Evolutionary conservation across 2,797 vertebrate genomes (phyloP), one percentile per base, ranked within the genome.

Genomic region (Dipus sagitta): DNA sequence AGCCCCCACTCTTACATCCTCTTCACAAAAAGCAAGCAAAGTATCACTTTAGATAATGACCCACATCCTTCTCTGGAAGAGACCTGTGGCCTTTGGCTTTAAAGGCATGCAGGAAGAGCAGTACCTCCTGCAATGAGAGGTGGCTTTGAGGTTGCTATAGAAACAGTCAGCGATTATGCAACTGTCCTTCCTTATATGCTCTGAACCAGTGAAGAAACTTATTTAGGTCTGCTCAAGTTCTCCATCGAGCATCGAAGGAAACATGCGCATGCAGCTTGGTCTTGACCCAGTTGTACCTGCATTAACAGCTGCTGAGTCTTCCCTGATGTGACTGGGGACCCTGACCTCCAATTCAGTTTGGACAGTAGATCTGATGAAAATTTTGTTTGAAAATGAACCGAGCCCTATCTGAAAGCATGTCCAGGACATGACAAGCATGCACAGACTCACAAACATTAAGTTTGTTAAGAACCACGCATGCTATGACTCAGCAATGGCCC

Each of bases 21-120:
- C 86, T 90, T 84, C 70, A 82, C 75, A 86, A 88, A 85, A 15
- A 94, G 70, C 70, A 83, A 76, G 92, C 52, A 4, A 86, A 93
- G 88, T 42, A 93, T 83, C 96, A 80, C 93, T 96, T 97, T 92
- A 79, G 93, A 76, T 95, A 95, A 93, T 90, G 94, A 80, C 96
- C 78, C 85, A 75, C 87, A 92, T 88, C 72, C 84, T 90, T 83
- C 75, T 90, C 54, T 75, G 77, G 88, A 81, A 88, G 60, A 94
- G 72, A 94, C 91, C 89, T n/a, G 26, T 77, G 88, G 93, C 81
- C 34, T 79, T 88, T 84, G 88, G 95, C 88, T 96, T 91, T 86
- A 92, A 96, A 96, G 90, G 83, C 60, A 64, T 77, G 47, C 83
- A 26, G 47, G 47, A 76, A 92, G 85, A 94, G 68, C 38, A 68